These are phyloP conservation scores for Gryllus bimaculatus DNA, from an alignment of 1,140 invertebrate species.

Conservation along the genomic window DNA sequence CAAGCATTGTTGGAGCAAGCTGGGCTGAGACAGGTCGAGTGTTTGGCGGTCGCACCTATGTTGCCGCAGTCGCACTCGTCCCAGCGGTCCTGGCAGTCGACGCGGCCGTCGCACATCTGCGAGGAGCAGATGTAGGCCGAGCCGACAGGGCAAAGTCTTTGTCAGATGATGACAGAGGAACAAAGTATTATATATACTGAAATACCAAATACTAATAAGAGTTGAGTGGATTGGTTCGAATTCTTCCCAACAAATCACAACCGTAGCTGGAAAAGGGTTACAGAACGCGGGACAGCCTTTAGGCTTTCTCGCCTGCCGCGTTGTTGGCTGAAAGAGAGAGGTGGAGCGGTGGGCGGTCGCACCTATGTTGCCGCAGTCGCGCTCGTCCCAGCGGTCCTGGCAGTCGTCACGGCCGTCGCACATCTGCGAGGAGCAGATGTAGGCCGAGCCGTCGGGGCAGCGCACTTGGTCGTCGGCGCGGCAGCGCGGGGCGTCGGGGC, in stretches of 20 bases:
- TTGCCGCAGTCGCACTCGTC: slow-evolving; percentile 43
- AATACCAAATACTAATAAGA: no score
- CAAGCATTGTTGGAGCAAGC: no score
- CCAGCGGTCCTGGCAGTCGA: slow-evolving; percentile 45
- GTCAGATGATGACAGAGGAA: no score
- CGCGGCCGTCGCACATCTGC: slow-evolving; percentile 43
- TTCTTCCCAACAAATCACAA: no score
- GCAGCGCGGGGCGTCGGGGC: slow-evolving; percentile 28
- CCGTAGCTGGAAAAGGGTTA: no score
- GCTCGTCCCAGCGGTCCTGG: slow-evolving; percentile 44
- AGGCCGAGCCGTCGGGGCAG: slow-evolving; percentile 33
- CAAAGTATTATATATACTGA: no score
- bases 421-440: slow-evolving; percentile 41
- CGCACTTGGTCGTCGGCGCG: slow-evolving; percentile 43
- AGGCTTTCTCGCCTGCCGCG: no score
- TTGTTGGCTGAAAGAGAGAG: neutral
- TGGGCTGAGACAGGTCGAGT: no score
- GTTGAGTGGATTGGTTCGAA: no score
- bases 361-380: slow-evolving; percentile 33
- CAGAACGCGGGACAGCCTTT: no score
- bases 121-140: slow-evolving; percentile 38
- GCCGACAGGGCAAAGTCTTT: slow-evolving; percentile 31
- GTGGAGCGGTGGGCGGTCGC: neutral
- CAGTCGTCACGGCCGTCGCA: slow-evolving; percentile 49
- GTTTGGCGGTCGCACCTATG: slow-evolving; percentile 4